A percentile compares a stretch with the other conserved stretches of the same genome.
Conservation (phyloP, 2,113 vertebrate species). For the Beaufortia kweichowensis region DNA sequence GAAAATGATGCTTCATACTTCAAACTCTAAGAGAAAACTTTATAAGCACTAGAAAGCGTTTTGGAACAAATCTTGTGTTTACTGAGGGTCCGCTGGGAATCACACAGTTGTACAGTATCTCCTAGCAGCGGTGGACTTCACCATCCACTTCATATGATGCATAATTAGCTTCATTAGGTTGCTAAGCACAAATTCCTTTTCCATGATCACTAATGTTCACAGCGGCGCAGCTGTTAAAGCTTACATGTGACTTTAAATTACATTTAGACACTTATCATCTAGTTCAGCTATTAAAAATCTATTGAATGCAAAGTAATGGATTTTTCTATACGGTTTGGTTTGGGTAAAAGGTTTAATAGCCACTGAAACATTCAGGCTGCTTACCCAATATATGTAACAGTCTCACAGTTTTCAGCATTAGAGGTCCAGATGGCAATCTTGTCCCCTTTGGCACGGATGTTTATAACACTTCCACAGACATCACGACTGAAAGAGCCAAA, state of each 20-base stretch:
- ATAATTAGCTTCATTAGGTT: conserved; percentile 64
- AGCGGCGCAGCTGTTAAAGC: conserved; percentile 59
- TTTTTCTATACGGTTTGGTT: not conserved
- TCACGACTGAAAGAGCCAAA: conserved; percentile 76
- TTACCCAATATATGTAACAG: conserved; percentile 81
- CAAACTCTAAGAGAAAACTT: not conserved
- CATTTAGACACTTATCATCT: not conserved
- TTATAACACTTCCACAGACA: conserved; percentile 83
- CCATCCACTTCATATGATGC: conserved; percentile 57
- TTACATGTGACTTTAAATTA: conserved; percentile 32
- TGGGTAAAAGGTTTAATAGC: not conserved
- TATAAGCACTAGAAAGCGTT: not conserved
- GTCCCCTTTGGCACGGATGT: conserved; percentile 83
- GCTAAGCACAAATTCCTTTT: conserved; percentile 64
- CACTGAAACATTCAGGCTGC: not conserved
- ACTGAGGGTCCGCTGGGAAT: not conserved
- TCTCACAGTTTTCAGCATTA: conserved; percentile 77
- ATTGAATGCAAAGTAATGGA: not conserved
- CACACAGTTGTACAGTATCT: conserved; percentile 42
- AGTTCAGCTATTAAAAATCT: too few relatives aligned
- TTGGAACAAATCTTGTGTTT: not conserved
- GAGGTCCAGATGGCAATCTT: conserved; percentile 86
- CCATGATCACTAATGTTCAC: conserved; percentile 63
- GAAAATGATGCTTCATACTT: not conserved
- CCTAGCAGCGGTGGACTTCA: conserved; percentile 64